Percentiles rank a stretch among this genome's conserved stretches.
Evolutionary conservation across 2,888 invertebrate genomes (phyloP).

Genomic region (Archips xylosteana): DNA sequence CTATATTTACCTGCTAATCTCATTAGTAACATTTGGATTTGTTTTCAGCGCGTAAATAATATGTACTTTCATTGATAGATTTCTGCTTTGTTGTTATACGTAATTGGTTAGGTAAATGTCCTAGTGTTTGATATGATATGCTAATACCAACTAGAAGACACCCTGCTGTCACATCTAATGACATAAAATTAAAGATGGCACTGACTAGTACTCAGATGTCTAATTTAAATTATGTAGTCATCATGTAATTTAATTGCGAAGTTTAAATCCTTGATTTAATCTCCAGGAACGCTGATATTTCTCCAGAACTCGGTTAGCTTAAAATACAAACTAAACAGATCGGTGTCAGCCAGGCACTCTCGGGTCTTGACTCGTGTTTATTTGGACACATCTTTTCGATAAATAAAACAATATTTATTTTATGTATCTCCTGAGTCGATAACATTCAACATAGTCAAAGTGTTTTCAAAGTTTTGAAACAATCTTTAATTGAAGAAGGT

Average conservation of each 20-base stretch:
- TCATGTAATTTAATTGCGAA: not conserved
- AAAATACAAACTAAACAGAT: conserved; percentile 72
- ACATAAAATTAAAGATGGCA: too few species aligned
- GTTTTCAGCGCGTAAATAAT: not conserved
- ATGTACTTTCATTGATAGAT: too few species aligned
- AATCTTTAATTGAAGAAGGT: not conserved
- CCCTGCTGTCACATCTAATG: too few species aligned
- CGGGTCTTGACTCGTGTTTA: conserved; percentile 63
- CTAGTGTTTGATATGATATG: too few species aligned
- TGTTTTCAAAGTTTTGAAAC: conserved; percentile 5
- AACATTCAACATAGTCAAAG: conserved; percentile 10
- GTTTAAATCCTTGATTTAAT: conserved; percentile 15
- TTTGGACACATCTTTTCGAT: conserved; percentile 67
- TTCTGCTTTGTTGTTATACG: not conserved
- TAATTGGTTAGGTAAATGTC: too few species aligned
- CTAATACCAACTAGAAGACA: too few species aligned
- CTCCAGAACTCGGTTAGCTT: conserved; percentile 52
- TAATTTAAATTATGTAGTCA: not conserved
- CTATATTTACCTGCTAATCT: too few species aligned
- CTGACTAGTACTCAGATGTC: too few species aligned
- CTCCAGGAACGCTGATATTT: conserved; percentile 43
- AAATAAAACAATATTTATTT: conserved; percentile 71
- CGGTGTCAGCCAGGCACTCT: conserved; percentile 66
- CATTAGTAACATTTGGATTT: not conserved
- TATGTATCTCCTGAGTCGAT: conserved; percentile 48